These are phyloP conservation scores for Spilogale gracilis DNA, from an alignment of 2,113 vertebrate species.

Conservation along the genomic window DNA sequence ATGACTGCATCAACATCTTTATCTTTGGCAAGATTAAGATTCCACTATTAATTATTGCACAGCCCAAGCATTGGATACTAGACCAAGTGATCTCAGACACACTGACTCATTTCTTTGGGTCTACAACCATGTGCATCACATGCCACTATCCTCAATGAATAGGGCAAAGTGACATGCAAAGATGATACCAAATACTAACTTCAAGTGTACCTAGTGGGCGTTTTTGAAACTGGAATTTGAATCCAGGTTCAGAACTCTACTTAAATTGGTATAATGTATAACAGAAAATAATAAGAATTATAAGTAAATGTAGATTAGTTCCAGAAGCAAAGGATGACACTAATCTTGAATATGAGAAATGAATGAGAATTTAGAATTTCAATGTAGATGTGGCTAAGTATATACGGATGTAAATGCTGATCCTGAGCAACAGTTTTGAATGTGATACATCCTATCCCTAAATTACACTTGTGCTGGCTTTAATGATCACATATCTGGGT, in stretches of 20 bases:
- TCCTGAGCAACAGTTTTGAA: background rate
- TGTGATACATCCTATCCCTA: background rate
- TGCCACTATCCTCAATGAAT: background rate
- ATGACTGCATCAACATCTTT: background rate
- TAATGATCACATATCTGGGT: background rate
- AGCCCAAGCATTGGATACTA: background rate
- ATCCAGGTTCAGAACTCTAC: background rate
- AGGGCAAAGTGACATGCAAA: background rate
- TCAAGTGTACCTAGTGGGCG: background rate
- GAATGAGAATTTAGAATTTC: background rate
- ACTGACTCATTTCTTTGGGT: background rate
- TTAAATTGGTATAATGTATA: background rate
- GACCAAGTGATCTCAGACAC: background rate
- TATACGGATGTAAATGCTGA: background rate
- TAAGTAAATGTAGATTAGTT: background rate
- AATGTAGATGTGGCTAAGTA: background rate
- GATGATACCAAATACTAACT: background rate
- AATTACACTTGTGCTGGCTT: background rate
- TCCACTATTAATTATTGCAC: background rate
- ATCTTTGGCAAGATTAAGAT: background rate
- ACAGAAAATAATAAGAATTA: background rate
- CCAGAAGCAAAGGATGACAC: accelerated
- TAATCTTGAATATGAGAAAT: background rate
- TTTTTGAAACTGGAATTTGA: background rate
- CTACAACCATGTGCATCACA: background rate